These are phyloP conservation scores for Ostrea edulis DNA, from an alignment of 1,140 invertebrate species.

Conservation along the genomic window DNA sequence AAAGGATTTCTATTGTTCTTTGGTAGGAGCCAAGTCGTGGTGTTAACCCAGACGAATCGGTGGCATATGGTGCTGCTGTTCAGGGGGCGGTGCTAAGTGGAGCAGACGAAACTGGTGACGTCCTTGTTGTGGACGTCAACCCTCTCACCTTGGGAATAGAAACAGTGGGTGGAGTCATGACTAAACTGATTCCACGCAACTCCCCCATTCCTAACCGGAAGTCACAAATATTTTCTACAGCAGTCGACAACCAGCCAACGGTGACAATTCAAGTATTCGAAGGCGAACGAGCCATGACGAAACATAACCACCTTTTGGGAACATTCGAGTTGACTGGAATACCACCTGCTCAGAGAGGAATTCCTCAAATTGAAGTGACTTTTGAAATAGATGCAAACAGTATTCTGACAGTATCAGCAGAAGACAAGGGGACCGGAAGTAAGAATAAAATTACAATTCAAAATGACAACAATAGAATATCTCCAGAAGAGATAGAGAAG, in stretches of 20 bases:
- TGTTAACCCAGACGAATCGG: slow-evolving; percentile 94
- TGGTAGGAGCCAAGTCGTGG: slow-evolving; percentile 94
- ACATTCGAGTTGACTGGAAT: slow-evolving; percentile 99
- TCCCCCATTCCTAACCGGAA: slow-evolving; percentile 99
- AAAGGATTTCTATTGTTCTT: not conserved
- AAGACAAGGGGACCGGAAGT: slow-evolving; percentile 99
- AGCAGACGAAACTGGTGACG: slow-evolving; percentile 88
- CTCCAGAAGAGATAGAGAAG: slow-evolving; percentile 97
- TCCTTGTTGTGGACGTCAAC: slow-evolving; percentile 98
- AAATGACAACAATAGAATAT: slow-evolving; percentile 97
- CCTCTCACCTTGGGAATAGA: slow-evolving; percentile 99
- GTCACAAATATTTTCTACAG: slow-evolving; percentile 99
- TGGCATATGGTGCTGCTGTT: slow-evolving; percentile 97
- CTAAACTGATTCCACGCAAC: slow-evolving; percentile 97
- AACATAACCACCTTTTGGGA: slow-evolving; percentile 98
- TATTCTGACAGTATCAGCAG: slow-evolving; percentile 95
- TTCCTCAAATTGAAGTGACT: slow-evolving; percentile 99
- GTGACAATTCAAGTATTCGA: slow-evolving; percentile 99
- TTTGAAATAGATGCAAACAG: slow-evolving; percentile 99
- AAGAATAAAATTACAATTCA: slow-evolving; percentile 99
- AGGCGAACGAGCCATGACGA: slow-evolving; percentile 99
- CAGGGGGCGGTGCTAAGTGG: slow-evolving; percentile 90
- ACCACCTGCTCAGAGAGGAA: slow-evolving; percentile 96
- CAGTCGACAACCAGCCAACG: slow-evolving; percentile 99
- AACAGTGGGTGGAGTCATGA: slow-evolving; percentile 99